Evolutionary conservation across 2,113 vertebrate species (phyloP).

Genomic region (Acrocephalus arundinaceus): DNA sequence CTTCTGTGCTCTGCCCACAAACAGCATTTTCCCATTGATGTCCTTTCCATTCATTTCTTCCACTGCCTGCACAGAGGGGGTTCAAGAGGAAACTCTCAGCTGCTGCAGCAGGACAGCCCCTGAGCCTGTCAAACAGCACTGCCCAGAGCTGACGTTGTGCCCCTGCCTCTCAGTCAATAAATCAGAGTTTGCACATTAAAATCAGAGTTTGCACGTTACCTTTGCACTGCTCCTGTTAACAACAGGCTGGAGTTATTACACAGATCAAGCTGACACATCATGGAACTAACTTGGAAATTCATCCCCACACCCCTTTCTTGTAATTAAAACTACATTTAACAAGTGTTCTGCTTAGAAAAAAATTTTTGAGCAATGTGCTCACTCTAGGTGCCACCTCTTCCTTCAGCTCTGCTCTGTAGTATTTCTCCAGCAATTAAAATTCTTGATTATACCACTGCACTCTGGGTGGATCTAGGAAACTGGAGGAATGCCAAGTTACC

Average conservation of each 20-base stretch:
- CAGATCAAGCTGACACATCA: neutral
- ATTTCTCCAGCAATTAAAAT: neutral
- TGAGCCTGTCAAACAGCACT: neutral
- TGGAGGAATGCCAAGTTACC: neutral
- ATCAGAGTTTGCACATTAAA: neutral
- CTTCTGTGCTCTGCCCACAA: conserved; percentile 97
- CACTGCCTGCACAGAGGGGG: conserved; percentile 82
- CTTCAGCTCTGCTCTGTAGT: neutral
- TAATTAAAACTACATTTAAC: neutral
- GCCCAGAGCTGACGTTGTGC: neutral
- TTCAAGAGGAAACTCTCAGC: neutral
- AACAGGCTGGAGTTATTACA: neutral
- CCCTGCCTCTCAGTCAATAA: neutral
- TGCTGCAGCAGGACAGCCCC: neutral
- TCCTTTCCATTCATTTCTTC: conserved; percentile 99
- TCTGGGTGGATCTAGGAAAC: neutral
- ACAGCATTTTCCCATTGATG: conserved; percentile 91
- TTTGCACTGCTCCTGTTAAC: neutral
- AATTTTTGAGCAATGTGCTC: neutral
- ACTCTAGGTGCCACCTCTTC: neutral
- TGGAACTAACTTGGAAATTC: neutral
- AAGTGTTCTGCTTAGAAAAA: neutral
- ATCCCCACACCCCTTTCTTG: neutral
- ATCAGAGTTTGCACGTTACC: neutral
- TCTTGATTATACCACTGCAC: neutral